These are phyloP conservation scores for Trachurus trachurus DNA, from an alignment of 2,797 vertebrate genomes.

Conservation along the genomic window DNA sequence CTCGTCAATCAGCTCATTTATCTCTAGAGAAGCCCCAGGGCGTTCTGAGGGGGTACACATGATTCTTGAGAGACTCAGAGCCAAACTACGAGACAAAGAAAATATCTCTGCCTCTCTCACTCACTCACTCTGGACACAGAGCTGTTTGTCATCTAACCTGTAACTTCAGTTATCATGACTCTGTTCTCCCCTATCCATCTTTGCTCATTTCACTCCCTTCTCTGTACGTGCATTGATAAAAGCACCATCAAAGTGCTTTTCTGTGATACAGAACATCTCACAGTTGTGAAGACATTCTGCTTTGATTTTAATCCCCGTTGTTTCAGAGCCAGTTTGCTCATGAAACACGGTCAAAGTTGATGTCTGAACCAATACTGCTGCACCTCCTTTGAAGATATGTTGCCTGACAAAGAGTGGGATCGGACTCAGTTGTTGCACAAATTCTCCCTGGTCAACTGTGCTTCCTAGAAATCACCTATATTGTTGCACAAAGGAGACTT, in stretches of 20 bases:
- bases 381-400: background rate
- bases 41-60: conserved; percentile 48
- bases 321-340: background rate
- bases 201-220: too few species aligned
- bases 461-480: background rate
- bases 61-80: conserved; percentile 35
- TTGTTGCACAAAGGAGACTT: too few species aligned
- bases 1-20: conserved; percentile 60
- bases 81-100: conserved; percentile 24
- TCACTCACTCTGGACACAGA: conserved; percentile 8
- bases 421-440: background rate
- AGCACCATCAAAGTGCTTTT: background rate
- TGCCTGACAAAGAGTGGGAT: background rate
- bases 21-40: conserved; percentile 27
- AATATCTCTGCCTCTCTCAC: conserved; percentile 20
- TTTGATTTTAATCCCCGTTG: background rate
- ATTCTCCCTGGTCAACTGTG: background rate
- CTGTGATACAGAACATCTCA: background rate
- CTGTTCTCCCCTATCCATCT: background rate
- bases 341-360: background rate
- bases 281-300: background rate
- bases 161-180: conserved; percentile 21
- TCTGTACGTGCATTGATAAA: too few species aligned
- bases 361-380: background rate
- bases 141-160: conserved; percentile 21